Evolutionary conservation across 2,797 vertebrate genomes (phyloP), one percentile per base, ranked within the genome.

Genomic region (Mallotus villosus): DNA sequence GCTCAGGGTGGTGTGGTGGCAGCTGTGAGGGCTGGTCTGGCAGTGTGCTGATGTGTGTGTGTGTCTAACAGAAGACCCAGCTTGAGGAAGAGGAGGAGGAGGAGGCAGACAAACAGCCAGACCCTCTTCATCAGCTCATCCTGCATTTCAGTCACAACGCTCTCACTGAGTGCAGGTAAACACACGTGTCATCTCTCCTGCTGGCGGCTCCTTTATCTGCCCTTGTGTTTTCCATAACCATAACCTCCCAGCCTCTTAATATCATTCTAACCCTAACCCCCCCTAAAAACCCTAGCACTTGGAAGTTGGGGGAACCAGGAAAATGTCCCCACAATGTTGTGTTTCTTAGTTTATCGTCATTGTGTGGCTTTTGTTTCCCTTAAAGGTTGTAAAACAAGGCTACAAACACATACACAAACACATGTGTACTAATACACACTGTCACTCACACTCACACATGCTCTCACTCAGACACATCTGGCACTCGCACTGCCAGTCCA

Each of bases 81-180:
- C 92, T 91, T 60, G 96, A 98, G 73, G 97, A 98, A 25, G 96
- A 98, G 73, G 96, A 96, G 70, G 97, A 99, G 78, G 96, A 96
- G 72, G 92, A 93, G 22, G 88, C 86, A 59, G 92, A 94, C 60
- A 95, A 90, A 72, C 94, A 96, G 62, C 97, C 97, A 2, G 97
- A 99, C 80, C 97, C 98, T 34, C 96, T 99, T 81, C 97, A 99
- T 87, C 97, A 99, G 89, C 97, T 99, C 83, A 96, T 99, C 77
- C 94, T 99, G 81, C 95, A 99, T 84, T 99, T 99, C 63, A 99
- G 98, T 88, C 96, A 94, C 86, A 98, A 94, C 1, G 98, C 98
- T 62, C 93, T 99, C 77, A 99, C 95, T 1, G 97, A 99, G 85
- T 93, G 94, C 89, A 98, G 96, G 94, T 95, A 76, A 85, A 68